Conservation (phyloP, 2,113 vertebrate species). For the Hemicordylus capensis region DNA sequence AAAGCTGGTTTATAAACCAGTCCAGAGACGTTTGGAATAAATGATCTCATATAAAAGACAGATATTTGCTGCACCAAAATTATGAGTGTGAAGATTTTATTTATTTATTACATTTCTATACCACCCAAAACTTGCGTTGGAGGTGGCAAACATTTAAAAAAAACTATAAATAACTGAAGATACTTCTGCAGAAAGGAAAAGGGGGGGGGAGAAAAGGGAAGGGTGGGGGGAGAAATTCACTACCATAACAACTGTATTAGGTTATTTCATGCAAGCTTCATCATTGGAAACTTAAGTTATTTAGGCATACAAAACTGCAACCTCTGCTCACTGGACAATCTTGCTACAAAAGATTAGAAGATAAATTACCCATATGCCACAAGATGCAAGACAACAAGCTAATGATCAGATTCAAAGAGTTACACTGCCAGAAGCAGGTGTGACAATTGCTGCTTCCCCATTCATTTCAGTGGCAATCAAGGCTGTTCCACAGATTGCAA, state of each 20-base stretch:
- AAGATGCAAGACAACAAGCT: not conserved
- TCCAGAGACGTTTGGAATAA: not conserved
- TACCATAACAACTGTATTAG: not conserved
- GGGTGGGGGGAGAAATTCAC: no score
- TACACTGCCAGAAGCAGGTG: not conserved
- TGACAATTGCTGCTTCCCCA: not conserved
- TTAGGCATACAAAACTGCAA: not conserved
- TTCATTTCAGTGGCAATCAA: not conserved
- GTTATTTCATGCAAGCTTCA: not conserved
- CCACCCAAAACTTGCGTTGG: no score
- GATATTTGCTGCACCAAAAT: not conserved
- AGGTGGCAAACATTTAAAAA: not conserved
- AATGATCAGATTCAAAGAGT: not conserved
- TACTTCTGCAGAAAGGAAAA: fast-evolving
- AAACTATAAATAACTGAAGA: fast-evolving
- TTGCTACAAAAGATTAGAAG: not conserved
- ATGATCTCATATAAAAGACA: not conserved
- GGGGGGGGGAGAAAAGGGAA: no score
- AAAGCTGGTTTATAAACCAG: not conserved
- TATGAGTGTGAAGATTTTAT: not conserved
- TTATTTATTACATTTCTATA: no score
- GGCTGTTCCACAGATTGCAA: not conserved
- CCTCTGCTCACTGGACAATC: not conserved
- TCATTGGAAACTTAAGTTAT: not conserved
- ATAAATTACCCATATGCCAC: not conserved